Percentiles rank a stretch among this genome's conserved stretches.
Evolutionary conservation across 1,140 invertebrate genomes (phyloP).

Genomic region (Luehdorfia chinensis): DNA sequence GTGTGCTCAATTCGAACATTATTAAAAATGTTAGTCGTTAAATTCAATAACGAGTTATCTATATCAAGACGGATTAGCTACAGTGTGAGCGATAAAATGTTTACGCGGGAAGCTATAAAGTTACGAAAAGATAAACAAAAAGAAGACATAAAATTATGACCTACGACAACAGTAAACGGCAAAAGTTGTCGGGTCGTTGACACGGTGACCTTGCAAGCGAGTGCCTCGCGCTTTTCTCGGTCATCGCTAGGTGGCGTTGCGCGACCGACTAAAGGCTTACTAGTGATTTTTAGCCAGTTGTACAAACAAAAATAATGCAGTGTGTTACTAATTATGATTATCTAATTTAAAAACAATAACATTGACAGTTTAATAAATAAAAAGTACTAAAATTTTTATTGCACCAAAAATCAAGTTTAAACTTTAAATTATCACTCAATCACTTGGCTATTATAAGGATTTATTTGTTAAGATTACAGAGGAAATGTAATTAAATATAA

Average conservation of each 20-base stretch:
- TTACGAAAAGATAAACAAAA: conserved; percentile 77
- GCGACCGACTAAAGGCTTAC: conserved; percentile 21
- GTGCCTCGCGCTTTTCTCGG: conserved; percentile 29
- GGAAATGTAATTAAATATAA: too few relatives aligned
- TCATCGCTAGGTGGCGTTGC: conserved; percentile 57
- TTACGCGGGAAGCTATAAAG: conserved; percentile 64
- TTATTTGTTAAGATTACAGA: too few relatives aligned
- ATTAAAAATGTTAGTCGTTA: conserved; percentile 8
- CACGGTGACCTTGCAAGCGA: conserved; percentile 68
- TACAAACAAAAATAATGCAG: too few relatives aligned
- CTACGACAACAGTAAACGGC: conserved; percentile 74
- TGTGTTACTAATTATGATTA: too few relatives aligned
- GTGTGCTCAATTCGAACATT: conserved; percentile 5
- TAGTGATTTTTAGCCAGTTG: conserved; percentile 4
- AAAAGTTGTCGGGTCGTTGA: conserved; percentile 74
- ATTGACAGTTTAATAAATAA: not conserved
- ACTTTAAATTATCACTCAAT: too few relatives aligned
- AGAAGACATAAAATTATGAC: conserved; percentile 77
- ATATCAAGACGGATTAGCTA: not conserved
- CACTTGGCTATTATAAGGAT: too few relatives aligned
- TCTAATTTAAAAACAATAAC: not conserved
- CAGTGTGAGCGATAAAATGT: conserved; percentile 20
- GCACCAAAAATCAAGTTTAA: too few relatives aligned
- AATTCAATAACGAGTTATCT: conserved; percentile 18
- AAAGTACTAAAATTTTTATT: too few relatives aligned